Percentiles rank a stretch among this genome's conserved stretches.
Evolutionary conservation across 2,113 vertebrate genomes (phyloP).

Genomic region (Andinoacara biseriatus): DNA sequence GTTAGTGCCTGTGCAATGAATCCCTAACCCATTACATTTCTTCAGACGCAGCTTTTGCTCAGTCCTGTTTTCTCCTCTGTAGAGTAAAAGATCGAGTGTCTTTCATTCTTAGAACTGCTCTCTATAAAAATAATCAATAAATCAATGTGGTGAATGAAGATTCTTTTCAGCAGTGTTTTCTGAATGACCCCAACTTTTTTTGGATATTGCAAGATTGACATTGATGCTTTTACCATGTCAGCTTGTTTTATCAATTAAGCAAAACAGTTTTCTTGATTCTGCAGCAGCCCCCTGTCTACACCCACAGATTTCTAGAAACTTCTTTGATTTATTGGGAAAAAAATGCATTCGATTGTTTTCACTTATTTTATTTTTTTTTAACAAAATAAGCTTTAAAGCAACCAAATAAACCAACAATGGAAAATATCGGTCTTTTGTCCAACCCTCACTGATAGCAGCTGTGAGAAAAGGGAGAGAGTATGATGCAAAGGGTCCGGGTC

Average conservation of each 20-base stretch:
- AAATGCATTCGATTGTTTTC: background rate
- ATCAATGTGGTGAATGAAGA: background rate
- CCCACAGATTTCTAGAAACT: background rate
- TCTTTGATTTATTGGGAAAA: background rate
- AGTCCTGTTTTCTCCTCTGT: background rate
- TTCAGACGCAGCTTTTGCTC: constrained; percentile 3
- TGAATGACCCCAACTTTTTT: background rate
- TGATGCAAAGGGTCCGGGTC: background rate
- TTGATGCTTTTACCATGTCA: constrained; percentile 3
- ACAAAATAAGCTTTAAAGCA: background rate
- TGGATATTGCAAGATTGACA: background rate
- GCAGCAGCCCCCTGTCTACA: background rate
- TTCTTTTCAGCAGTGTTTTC: background rate
- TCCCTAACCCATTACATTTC: background rate
- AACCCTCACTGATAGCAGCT: background rate
- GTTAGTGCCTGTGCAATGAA: constrained; percentile 37
- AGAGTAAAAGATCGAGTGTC: background rate
- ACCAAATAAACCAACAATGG: background rate
- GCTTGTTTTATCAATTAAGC: background rate
- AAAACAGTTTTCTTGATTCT: background rate
- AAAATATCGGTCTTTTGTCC: background rate
- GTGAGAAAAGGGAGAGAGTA: background rate
- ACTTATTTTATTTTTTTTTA: background rate
- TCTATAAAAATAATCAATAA: background rate
- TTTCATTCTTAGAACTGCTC: background rate